Evolutionary conservation across 2,888 invertebrate genomes (phyloP), one percentile per base, ranked within the genome.

Genomic region (Uropetala carovei): DNA sequence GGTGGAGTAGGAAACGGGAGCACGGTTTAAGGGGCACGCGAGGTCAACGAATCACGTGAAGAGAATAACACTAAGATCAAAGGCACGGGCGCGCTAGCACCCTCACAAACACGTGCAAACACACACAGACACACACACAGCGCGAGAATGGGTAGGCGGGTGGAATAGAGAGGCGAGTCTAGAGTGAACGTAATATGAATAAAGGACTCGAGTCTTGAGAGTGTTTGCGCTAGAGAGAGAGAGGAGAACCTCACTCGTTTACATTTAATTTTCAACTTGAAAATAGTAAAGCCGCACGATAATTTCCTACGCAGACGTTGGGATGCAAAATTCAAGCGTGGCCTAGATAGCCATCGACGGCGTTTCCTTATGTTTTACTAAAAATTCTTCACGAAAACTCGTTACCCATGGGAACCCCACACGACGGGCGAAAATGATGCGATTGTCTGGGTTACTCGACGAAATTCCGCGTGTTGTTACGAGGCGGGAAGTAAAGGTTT

Each of bases 251-350:
- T 43, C 43, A 43, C 43, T 43, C 68, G 68, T 18, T 68, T 27
- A 75, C 75, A 75, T 75, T 75, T 75, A 75, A 75, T 75, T 27
- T 75, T 22, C 75, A 75, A 75, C 75, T 75, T 75, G 3, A 43
- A 27, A 22, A 22, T 75, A 75, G 27, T 75, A 75, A 75, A 75
- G 13, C 75, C 75, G 22, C 75, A 10, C 75, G 75, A 75, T 75
- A 75, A 75, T 27, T 75, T 75, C 75, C 11, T 27, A 27, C 22
- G 75, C 75, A 22, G 75, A 75, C 75, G 75, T 75, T 75, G 75
- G 27, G 75, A 75, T 75, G 75, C 75, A 27, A 75, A 27, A 27
- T 75, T 75, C 75, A 27, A 27, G 43, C 43, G 43, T 43, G 75
- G 75, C 75, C 22, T 75, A 75, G 22, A 75, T 75, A 22, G 22